Percentiles rank a stretch among this genome's conserved stretches.
These are phyloP conservation scores for Peromyscus polionotus DNA, from an alignment of 2,113 vertebrate genomes.

Conservation along the genomic window DNA sequence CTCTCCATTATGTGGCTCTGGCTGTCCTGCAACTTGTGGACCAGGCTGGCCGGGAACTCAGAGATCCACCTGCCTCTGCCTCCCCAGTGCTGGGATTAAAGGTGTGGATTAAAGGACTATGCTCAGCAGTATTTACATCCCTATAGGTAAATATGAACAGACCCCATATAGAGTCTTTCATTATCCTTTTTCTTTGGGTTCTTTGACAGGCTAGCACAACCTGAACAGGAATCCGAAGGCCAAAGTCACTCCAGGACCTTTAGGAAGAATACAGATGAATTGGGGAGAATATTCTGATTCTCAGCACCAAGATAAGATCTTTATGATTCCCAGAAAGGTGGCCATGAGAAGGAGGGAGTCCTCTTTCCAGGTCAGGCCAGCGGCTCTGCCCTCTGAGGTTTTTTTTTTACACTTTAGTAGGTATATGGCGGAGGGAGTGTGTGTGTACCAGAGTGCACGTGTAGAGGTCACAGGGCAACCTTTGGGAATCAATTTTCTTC, in stretches of 20 bases:
- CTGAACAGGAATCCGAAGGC: background rate
- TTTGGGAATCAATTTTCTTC: background rate
- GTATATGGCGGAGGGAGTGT: too few species aligned
- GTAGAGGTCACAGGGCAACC: background rate
- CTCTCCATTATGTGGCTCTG: background rate
- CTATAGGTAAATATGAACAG: background rate
- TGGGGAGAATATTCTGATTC: background rate
- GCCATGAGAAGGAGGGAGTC: background rate
- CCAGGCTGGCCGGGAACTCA: background rate
- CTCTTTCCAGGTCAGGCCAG: background rate
- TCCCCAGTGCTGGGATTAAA: background rate
- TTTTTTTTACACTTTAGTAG: background rate
- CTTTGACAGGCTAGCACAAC: background rate
- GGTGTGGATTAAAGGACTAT: background rate
- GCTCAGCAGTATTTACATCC: background rate
- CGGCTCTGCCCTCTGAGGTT: background rate
- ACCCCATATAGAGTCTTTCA: background rate
- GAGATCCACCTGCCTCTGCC: background rate
- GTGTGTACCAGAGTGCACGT: background rate
- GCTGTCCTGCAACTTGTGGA: background rate
- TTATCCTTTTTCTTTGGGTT: background rate
- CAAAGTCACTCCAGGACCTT: background rate
- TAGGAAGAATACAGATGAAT: background rate
- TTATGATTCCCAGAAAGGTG: background rate
- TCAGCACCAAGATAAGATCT: constrained; percentile 36